A percentile compares a stretch with the other conserved stretches of the same genome.
Conservation (phyloP, 2,797 vertebrate genomes). For the Lindbergichthys nudifrons region DNA sequence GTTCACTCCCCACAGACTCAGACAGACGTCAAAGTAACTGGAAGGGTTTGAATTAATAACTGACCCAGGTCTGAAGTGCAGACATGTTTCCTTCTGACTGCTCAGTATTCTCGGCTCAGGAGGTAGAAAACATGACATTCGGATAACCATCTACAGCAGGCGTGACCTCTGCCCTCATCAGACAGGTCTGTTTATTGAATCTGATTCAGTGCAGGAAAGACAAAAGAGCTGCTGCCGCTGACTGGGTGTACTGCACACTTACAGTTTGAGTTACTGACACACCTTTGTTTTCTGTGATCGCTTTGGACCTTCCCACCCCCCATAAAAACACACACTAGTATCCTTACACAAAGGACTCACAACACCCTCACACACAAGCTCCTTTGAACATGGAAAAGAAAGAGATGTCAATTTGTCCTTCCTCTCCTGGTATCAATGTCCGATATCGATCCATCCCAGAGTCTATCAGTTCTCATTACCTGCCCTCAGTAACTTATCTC, state of each 20-base stretch:
- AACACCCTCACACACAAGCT: constrained; percentile 35
- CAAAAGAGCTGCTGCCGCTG: constrained; percentile 53
- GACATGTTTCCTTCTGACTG: constrained; percentile 51
- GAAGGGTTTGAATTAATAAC: constrained; percentile 66
- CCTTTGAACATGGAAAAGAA: constrained; percentile 59
- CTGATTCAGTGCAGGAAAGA: constrained; percentile 55
- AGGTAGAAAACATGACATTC: constrained; percentile 59
- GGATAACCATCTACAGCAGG: constrained; percentile 54
- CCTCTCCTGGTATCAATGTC: constrained; percentile 79
- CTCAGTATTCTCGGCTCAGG: constrained; percentile 50
- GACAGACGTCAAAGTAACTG: constrained; percentile 53
- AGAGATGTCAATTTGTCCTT: constrained; percentile 81
- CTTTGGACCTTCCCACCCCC: neutral
- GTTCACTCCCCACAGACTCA: constrained; percentile 34
- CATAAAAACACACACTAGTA: neutral
- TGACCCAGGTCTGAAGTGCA: constrained; percentile 55
- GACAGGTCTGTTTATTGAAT: constrained; percentile 65
- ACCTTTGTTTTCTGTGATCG: constrained; percentile 43
- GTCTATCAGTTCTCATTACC: constrained; percentile 85
- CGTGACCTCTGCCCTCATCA: constrained; percentile 65
- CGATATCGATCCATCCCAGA: constrained; percentile 76
- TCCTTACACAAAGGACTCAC: neutral
- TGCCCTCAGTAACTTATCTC: constrained; percentile 84
- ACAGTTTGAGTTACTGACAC: constrained; percentile 44
- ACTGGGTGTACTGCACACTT: constrained; percentile 30